Base-by-base conservation (phyloP, 2,888 invertebrate species). In the Polyommatus icarus region DNA sequence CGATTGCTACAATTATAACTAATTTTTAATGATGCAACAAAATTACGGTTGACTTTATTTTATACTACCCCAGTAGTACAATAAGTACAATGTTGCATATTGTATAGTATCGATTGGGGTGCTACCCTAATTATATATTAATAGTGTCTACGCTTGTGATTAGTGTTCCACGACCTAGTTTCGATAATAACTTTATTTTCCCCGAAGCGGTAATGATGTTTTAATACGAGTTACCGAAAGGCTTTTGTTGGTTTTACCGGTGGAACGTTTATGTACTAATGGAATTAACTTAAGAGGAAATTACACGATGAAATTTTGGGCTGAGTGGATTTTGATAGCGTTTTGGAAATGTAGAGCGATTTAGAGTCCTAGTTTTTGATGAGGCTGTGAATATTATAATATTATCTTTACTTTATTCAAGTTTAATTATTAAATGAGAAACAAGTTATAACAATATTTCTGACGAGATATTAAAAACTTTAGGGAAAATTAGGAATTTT, bases 1-100 rank as follows among this genome's bases (percentile, higher is more conserved):
- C 77, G 78, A 79, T 82, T 75, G 78, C 57, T 77, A 80, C 79
- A 71, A 78, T 78, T 78, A 46, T 71, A 72, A 80, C 78, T 76
- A 79, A 61, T 76, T 50, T 79, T 80, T 79, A 78, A 77, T 79
- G 77, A 78, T 79, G 78, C 76, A 78, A 79, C 76, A 72, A 67
- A 73, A 46, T 76, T 71, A 46, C 5, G 29, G 18, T 2, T 29
- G 20, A 61, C 24, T 24, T 61, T 5, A 24, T 61, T 8, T 20
- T 61, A n/a, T n/a, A 20, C 24, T 24, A 20, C 61, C 61, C 61
- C 61, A 24, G 61, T 61, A 24, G 24, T 10, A 59, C 57, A 20
- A 54, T 5, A 24, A 10, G 0, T 20, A 61, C 24, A 24, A 24
- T 29, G 18, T 40, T 75, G 50, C 18, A 24, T 75, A 75, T 75